These are phyloP conservation scores for Venustoraphidia nigricollis DNA, from an alignment of 2,888 invertebrate genomes.

Conservation along the genomic window DNA sequence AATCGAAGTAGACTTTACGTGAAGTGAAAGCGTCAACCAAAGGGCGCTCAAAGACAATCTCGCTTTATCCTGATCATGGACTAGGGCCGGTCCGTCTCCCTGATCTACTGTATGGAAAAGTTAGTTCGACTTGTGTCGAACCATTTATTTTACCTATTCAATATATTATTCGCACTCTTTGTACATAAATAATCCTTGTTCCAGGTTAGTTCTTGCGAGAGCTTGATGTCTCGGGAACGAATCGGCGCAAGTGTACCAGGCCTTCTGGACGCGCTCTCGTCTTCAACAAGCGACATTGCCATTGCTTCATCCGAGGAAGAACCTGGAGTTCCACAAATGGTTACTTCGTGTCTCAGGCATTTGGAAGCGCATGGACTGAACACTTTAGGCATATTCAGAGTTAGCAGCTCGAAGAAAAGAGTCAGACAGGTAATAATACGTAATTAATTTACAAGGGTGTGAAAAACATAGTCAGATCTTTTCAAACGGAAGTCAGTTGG, in stretches of 20 bases:
- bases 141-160: too few relatives aligned
- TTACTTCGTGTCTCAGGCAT: constrained; percentile 66
- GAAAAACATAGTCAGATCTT: too few relatives aligned
- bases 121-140: too few relatives aligned
- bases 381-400: constrained; percentile 81
- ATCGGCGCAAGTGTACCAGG: constrained; percentile 34
- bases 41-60: too few relatives aligned
- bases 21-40: too few relatives aligned
- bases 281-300: constrained; percentile 28
- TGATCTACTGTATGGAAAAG: too few relatives aligned
- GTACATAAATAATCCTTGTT: constrained; percentile 17
- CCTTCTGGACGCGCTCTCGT: constrained; percentile 27
- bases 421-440: constrained; percentile 59
- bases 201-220: constrained; percentile 68
- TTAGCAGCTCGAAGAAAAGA: constrained; percentile 82
- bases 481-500: too few relatives aligned
- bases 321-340: constrained; percentile 57
- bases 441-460: background rate
- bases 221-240: constrained; percentile 40
- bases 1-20: too few relatives aligned
- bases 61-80: too few relatives aligned
- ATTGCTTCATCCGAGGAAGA: constrained; percentile 24
- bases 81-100: too few relatives aligned
- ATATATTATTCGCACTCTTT: too few relatives aligned
- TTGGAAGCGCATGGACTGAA: constrained; percentile 66